Conservation (phyloP, 2,888 invertebrate genomes). For the Pantelozetes paolii region DNA sequence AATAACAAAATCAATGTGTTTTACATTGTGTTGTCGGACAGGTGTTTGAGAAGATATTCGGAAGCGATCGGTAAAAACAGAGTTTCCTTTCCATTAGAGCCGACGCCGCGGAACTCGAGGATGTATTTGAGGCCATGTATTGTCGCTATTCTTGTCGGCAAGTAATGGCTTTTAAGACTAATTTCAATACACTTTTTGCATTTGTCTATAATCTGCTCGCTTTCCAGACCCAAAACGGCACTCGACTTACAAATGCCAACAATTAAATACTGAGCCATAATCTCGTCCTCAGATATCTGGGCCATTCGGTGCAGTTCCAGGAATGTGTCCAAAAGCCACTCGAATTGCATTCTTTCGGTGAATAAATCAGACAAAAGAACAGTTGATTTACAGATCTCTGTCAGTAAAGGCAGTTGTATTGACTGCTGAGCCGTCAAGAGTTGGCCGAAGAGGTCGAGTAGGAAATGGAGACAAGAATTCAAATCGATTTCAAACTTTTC, state of each 20-base stretch:
- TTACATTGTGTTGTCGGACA: conserved; percentile 52
- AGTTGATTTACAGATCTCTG: conserved; percentile 58
- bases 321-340: conserved; percentile 71
- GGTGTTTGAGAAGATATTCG: conserved; percentile 53
- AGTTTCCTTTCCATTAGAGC: conserved; percentile 50
- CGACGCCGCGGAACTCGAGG: conserved; percentile 56
- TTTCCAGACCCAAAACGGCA: conserved; percentile 62
- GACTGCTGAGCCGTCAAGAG: conserved; percentile 45
- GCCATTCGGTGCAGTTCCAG: conserved; percentile 63
- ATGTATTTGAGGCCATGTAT: conserved; percentile 66
- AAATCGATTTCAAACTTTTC: conserved; percentile 69
- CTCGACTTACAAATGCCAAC: conserved; percentile 66
- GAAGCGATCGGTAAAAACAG: conserved; percentile 52
- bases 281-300: conserved; percentile 66
- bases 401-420: conserved; percentile 44
- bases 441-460: conserved; percentile 83
- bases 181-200: conserved; percentile 61
- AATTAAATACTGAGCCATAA: conserved; percentile 66
- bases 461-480: conserved; percentile 84
- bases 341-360: conserved; percentile 67
- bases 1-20: not conserved
- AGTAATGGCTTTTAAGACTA: conserved; percentile 61
- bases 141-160: conserved; percentile 62
- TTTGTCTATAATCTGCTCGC: conserved; percentile 60
- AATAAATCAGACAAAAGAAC: conserved; percentile 69